Percentiles rank a stretch among this genome's conserved stretches.
Evolutionary conservation across 1,140 invertebrate species (phyloP).

Genomic region (Drosophila albomicans): DNA sequence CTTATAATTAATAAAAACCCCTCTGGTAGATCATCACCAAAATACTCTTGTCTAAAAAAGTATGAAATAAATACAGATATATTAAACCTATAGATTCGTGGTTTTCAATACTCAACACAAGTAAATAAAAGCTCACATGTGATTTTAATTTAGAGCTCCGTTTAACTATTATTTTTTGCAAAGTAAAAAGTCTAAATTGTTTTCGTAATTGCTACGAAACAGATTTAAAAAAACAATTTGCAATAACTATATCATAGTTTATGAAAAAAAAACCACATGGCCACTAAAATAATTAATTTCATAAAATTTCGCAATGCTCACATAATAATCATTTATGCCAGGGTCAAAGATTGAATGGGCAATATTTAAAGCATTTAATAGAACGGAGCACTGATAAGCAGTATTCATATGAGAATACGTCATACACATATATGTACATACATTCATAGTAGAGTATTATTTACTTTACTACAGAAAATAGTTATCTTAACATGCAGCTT

Average conservation of each 20-base stretch:
- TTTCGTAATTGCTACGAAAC: too few relatives aligned
- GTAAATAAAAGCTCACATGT: too few relatives aligned
- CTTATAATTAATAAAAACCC: conserved; percentile 7
- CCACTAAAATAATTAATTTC: neutral
- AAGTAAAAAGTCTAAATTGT: too few relatives aligned
- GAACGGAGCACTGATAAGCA: neutral
- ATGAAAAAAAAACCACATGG: neutral
- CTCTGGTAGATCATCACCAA: conserved; percentile 22
- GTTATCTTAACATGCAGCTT: too few relatives aligned
- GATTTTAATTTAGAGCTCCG: too few relatives aligned
- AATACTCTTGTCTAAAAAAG: conserved; percentile 28
- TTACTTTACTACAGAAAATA: too few relatives aligned
- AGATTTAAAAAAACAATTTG: neutral
- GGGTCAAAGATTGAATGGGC: neutral
- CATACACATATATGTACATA: too few relatives aligned
- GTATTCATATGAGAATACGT: neutral
- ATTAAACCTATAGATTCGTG: neutral
- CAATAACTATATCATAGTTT: neutral
- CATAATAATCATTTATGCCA: neutral
- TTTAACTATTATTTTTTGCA: too few relatives aligned
- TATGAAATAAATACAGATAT: conserved; percentile 27
- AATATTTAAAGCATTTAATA: neutral
- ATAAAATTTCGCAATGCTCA: neutral
- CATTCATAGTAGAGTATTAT: too few relatives aligned
- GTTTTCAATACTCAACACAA: neutral